Evolutionary conservation across 1,140 invertebrate species (phyloP).

Genomic region (Magallana gigas): DNA sequence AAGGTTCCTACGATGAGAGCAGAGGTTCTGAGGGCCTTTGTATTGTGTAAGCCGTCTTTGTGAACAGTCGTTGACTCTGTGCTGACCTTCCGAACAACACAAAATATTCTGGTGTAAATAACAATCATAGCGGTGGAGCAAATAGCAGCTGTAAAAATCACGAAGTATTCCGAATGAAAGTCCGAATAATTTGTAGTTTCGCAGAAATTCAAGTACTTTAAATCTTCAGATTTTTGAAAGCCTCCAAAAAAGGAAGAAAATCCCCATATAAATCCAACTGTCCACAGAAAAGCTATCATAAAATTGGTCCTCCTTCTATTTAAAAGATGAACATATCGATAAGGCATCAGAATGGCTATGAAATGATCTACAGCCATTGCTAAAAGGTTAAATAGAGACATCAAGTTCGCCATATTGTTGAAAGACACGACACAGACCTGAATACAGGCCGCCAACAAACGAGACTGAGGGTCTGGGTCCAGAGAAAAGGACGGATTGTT

Average conservation of each 20-base stretch:
- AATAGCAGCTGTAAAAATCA: slow-evolving; percentile 77
- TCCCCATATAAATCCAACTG: slow-evolving; percentile 80
- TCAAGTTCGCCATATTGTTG: slow-evolving; percentile 69
- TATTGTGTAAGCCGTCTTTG: slow-evolving; percentile 73
- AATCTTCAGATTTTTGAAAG: slow-evolving; percentile 61
- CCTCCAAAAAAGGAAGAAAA: slow-evolving; percentile 78
- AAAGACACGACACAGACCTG: slow-evolving; percentile 61
- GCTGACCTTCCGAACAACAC: slow-evolving; percentile 50
- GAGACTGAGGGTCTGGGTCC: slow-evolving; percentile 38
- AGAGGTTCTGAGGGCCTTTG: slow-evolving; percentile 84
- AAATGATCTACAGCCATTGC: slow-evolving; percentile 87
- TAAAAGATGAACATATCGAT: slow-evolving; percentile 87
- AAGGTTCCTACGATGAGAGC: slow-evolving; percentile 85
- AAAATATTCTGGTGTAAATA: slow-evolving; percentile 65
- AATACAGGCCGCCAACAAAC: slow-evolving; percentile 55
- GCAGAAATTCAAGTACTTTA: slow-evolving; percentile 71
- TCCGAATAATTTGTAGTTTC: slow-evolving; percentile 78
- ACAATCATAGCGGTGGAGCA: slow-evolving; percentile 75
- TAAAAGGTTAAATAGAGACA: slow-evolving; percentile 84
- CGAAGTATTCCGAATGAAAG: slow-evolving; percentile 70
- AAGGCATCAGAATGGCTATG: slow-evolving; percentile 90
- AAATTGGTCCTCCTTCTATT: slow-evolving; percentile 83
- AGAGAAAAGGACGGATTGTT: slow-evolving; percentile 37
- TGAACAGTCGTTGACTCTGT: not conserved
- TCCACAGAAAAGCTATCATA: slow-evolving; percentile 85